phyloP scores from a whole-genome alignment of 2,888 invertebrate genomes.

The Pandemis corylana region DNA sequence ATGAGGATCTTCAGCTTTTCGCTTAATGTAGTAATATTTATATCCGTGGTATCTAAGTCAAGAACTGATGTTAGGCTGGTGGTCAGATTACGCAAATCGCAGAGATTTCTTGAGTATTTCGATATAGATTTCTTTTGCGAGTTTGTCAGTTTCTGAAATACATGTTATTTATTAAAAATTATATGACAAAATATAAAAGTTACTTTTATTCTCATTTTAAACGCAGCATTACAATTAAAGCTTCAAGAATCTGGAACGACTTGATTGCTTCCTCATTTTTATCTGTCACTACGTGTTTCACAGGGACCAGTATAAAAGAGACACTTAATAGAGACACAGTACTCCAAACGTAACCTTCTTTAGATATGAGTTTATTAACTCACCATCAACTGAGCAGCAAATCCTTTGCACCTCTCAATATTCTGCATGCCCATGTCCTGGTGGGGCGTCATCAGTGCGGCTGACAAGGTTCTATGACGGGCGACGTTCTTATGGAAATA shows the following conservation, averaged over 20 bases:
- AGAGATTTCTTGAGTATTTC: conserved; percentile 83
- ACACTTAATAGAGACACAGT: neutral
- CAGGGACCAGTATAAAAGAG: neutral
- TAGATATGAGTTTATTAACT: conserved; percentile 45
- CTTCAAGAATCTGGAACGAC: too few relatives aligned
- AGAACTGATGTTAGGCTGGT: conserved; percentile 69
- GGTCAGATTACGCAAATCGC: conserved; percentile 82
- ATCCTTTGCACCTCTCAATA: conserved; percentile 94
- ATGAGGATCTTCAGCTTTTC: conserved; percentile 71
- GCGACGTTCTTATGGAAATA: conserved; percentile 91
- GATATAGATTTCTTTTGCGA: conserved; percentile 87
- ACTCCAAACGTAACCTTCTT: neutral
- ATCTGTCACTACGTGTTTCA: neutral
- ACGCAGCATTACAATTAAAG: too few relatives aligned
- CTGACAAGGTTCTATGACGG: conserved; percentile 86
- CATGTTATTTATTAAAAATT: conserved; percentile 28
- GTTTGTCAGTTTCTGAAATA: conserved; percentile 86
- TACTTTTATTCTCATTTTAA: too few relatives aligned
- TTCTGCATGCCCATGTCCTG: conserved; percentile 92
- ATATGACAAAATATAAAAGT: neutral
- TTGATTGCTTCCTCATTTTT: too few relatives aligned
- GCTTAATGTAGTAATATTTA: conserved; percentile 66
- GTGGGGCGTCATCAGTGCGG: conserved; percentile 87
- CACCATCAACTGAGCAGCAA: conserved; percentile 91
- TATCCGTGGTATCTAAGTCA: conserved; percentile 59